Evolutionary conservation across 2,888 invertebrate genomes (phyloP).

Genomic region (Drosophila recens): DNA sequence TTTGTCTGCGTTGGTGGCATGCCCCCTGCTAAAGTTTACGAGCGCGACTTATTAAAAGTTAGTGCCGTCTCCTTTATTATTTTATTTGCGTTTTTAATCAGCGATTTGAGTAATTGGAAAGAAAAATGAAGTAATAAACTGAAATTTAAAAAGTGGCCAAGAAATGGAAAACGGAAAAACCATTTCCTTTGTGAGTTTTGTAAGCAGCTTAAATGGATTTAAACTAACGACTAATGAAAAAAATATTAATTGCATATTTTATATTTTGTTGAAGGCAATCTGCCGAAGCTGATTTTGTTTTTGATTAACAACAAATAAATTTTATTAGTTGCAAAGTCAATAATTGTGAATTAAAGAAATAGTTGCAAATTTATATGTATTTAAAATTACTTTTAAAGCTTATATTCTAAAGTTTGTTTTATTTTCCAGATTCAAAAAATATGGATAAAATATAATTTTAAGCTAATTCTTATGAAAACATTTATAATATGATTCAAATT

Average conservation of each 20-base stretch:
- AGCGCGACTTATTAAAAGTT: constrained; percentile 74
- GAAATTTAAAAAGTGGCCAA: not conserved
- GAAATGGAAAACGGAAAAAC: constrained; percentile 4
- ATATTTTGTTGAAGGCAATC: not conserved
- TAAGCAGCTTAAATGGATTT: constrained; percentile 29
- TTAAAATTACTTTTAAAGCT: not conserved
- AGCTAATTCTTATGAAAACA: not conserved
- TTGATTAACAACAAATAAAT: not conserved
- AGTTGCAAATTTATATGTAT: not conserved
- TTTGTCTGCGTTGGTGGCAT: constrained; percentile 52
- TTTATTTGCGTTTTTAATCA: constrained; percentile 74
- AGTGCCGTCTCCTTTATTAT: constrained; percentile 48
- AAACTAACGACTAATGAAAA: constrained; percentile 12
- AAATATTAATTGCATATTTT: not conserved
- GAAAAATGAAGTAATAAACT: constrained; percentile 16
- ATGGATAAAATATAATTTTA: too few relatives aligned
- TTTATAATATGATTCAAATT: not conserved
- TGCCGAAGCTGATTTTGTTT: not conserved
- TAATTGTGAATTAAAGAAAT: not conserved
- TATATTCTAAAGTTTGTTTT: too few relatives aligned
- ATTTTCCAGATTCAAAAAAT: too few relatives aligned
- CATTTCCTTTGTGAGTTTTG: constrained; percentile 8
- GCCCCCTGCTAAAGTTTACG: constrained; percentile 62
- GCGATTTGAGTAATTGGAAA: constrained; percentile 66
- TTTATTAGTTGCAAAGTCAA: not conserved